These are phyloP conservation scores for Saimiri boliviensis DNA, from an alignment of 2,113 vertebrate genomes.

Conservation along the genomic window DNA sequence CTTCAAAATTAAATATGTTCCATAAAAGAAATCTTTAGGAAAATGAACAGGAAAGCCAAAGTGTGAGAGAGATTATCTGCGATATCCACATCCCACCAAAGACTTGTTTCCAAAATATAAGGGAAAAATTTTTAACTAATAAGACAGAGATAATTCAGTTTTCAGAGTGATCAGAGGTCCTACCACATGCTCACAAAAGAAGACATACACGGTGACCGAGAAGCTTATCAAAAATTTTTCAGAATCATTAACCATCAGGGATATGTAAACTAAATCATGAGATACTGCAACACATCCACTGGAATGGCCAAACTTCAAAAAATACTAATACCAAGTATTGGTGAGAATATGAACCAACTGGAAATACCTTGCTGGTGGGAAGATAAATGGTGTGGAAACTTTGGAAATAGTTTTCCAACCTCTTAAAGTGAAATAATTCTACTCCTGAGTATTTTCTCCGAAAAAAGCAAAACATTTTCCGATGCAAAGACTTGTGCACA, in stretches of 20 bases:
- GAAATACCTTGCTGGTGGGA: not conserved
- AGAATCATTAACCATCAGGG: not conserved
- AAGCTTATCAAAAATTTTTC: not conserved
- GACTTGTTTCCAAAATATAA: not conserved
- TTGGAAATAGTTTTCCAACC: not conserved
- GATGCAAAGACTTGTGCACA: not conserved
- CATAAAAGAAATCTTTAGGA: not conserved
- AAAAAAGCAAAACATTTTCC: not conserved
- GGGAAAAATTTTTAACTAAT: not conserved
- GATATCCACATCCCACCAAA: not conserved
- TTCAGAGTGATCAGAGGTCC: not conserved
- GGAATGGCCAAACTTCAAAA: not conserved
- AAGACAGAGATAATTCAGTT: not conserved
- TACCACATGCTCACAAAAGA: not conserved
- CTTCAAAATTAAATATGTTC: not conserved
- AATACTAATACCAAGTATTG: not conserved
- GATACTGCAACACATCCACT: not conserved
- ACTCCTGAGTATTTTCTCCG: not conserved
- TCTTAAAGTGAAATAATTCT: not conserved
- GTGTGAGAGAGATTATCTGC: not conserved
- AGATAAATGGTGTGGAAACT: not conserved
- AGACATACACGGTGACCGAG: not conserved
- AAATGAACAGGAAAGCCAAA: not conserved
- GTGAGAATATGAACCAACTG: not conserved
- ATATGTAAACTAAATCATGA: not conserved